A percentile compares a stretch with the other conserved stretches of the same genome.
Evolutionary conservation across 2,888 invertebrate genomes (phyloP).

Genomic region (Keiferia lycopersicella): DNA sequence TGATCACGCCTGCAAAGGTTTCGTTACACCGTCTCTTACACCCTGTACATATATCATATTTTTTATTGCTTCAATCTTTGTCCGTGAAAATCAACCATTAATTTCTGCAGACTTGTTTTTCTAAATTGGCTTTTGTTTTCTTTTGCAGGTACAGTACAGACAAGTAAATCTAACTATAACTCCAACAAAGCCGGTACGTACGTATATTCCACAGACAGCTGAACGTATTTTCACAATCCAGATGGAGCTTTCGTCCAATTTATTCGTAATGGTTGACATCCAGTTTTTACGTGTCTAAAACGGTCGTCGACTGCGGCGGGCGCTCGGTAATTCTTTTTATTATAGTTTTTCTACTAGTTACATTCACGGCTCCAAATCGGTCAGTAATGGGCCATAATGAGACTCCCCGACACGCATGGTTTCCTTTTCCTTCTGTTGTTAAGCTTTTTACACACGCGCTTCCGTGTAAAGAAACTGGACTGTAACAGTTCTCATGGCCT

Average conservation of each 20-base stretch:
- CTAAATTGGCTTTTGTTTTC: neutral
- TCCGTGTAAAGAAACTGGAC: conserved; percentile 15
- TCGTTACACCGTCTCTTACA: no score
- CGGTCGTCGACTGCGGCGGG: conserved; percentile 39
- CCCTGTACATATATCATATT: no score
- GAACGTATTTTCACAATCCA: conserved; percentile 11
- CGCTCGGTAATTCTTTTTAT: conserved; percentile 36
- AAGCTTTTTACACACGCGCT: conserved; percentile 23
- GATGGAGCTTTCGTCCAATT: conserved; percentile 16
- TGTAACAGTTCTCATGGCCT: neutral
- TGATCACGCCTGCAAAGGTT: no score
- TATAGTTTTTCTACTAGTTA: conserved; percentile 37
- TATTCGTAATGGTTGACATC: conserved; percentile 44
- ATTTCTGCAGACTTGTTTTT: no score
- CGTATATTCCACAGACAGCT: neutral
- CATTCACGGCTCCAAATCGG: conserved; percentile 45
- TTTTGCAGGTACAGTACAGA: neutral
- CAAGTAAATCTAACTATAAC: neutral
- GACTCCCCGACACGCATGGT: conserved; percentile 42
- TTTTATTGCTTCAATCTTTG: no score
- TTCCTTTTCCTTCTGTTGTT: conserved; percentile 22
- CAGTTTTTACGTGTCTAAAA: conserved; percentile 46
- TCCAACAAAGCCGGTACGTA: neutral
- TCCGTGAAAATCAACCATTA: no score
- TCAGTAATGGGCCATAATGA: conserved; percentile 46